Conservation (phyloP, 2,888 invertebrate species). For the Lithosia quadra region DNA sequence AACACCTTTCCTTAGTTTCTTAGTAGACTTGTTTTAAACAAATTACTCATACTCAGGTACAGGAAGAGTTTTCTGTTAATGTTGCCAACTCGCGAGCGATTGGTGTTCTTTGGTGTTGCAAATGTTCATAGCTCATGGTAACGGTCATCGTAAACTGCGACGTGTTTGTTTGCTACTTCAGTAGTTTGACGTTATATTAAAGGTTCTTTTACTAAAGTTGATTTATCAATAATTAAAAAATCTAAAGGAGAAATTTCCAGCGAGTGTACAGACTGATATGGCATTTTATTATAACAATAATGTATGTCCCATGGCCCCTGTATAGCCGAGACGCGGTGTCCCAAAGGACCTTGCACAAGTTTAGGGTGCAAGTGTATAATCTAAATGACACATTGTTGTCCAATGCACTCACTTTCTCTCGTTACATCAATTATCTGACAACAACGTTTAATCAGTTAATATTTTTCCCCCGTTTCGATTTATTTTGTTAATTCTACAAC, state of each 20-base stretch:
- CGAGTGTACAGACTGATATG: conserved; percentile 71
- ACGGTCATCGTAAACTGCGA: neutral
- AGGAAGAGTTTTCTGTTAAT: too few species aligned
- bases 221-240: neutral
- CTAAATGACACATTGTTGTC: conserved; percentile 76
- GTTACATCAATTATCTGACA: conserved; percentile 61
- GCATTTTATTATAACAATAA: conserved; percentile 85
- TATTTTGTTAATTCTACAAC: too few species aligned
- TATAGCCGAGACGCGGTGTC: conserved; percentile 28
- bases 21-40: too few species aligned
- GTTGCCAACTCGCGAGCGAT: too few species aligned
- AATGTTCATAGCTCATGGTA: neutral
- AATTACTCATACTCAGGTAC: too few species aligned
- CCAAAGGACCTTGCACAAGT: conserved; percentile 37
- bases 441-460: conserved; percentile 24
- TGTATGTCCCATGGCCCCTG: conserved; percentile 61
- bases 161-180: neutral
- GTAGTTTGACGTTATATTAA: neutral
- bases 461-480: neutral
- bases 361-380: conserved; percentile 76
- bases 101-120: neutral
- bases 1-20: too few species aligned
- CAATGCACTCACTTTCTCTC: conserved; percentile 68
- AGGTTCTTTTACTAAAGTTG: neutral
- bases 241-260: conserved; percentile 25